These are phyloP conservation scores for Thaleichthys pacificus DNA, from an alignment of 2,797 vertebrate species.

Conservation along the genomic window DNA sequence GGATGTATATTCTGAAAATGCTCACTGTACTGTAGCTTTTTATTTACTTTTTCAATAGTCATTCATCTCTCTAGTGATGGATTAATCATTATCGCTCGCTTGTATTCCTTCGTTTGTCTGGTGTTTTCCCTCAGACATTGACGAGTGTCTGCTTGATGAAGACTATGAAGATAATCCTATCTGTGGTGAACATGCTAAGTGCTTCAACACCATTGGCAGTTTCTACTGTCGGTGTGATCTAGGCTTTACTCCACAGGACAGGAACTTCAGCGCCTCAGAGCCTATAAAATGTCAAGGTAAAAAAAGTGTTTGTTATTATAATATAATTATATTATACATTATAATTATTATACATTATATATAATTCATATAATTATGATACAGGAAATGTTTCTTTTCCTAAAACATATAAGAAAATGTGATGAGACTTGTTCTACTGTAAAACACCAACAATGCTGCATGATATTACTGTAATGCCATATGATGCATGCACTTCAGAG, in stretches of 20 bases:
- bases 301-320: too few relatives aligned
- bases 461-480: neutral
- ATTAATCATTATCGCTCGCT: neutral
- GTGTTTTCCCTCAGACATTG: accelerated
- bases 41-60: too few relatives aligned
- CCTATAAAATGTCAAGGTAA: constrained; percentile 36
- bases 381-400: too few relatives aligned
- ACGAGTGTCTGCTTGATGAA: constrained; percentile 46
- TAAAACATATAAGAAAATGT: too few relatives aligned
- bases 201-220: constrained; percentile 48
- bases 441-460: neutral
- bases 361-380: too few relatives aligned
- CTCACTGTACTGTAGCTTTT: too few relatives aligned
- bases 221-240: constrained; percentile 50
- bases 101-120: constrained; percentile 2
- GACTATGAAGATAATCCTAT: accelerated
- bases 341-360: too few relatives aligned
- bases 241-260: constrained; percentile 20
- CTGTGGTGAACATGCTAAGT: constrained; percentile 24
- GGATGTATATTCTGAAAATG: too few relatives aligned
- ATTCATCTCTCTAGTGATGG: too few relatives aligned
- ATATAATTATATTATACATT: too few relatives aligned
- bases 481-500: neutral
- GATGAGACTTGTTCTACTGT: too few relatives aligned
- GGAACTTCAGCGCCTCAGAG: neutral